Evolutionary conservation across 2,797 vertebrate species (phyloP).

Genomic region (Typhlichthys subterraneus): DNA sequence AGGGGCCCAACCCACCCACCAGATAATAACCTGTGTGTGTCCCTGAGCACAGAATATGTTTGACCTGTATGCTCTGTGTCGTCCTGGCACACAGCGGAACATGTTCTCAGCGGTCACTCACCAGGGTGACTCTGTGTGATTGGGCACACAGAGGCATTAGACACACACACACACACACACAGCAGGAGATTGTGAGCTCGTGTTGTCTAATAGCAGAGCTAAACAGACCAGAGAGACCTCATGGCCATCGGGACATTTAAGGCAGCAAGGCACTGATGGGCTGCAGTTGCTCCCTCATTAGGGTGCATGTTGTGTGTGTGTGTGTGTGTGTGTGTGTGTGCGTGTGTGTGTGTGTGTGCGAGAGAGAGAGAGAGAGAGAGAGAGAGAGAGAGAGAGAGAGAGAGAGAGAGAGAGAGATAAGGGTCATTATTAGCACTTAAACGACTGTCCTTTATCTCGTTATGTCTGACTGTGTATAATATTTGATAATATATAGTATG

Average conservation of each 20-base stretch:
- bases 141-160: too few relatives aligned
- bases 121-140: too few relatives aligned
- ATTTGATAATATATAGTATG: background rate
- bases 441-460: conserved; percentile 5
- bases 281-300: conserved; percentile 47
- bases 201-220: conserved; percentile 36
- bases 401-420: background rate
- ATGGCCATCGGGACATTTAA: conserved; percentile 17
- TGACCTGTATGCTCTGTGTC: background rate
- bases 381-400: background rate
- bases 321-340: conserved; percentile 7
- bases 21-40: too few relatives aligned
- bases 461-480: conserved; percentile 12
- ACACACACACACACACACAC: background rate
- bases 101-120: too few relatives aligned
- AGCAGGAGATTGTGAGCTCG: conserved; percentile 45
- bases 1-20: too few relatives aligned
- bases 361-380: background rate
- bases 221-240: conserved; percentile 24
- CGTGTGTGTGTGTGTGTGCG: background rate
- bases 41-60: background rate
- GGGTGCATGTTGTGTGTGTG: conserved; percentile 10
- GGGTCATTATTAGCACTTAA: background rate
- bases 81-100: background rate
- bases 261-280: conserved; percentile 21